Percentiles rank a stretch among this genome's conserved stretches.
phyloP scores from a whole-genome alignment of 37 sponge, comb jelly and placozoan genomes.

The Theonella swinhoei region DNA sequence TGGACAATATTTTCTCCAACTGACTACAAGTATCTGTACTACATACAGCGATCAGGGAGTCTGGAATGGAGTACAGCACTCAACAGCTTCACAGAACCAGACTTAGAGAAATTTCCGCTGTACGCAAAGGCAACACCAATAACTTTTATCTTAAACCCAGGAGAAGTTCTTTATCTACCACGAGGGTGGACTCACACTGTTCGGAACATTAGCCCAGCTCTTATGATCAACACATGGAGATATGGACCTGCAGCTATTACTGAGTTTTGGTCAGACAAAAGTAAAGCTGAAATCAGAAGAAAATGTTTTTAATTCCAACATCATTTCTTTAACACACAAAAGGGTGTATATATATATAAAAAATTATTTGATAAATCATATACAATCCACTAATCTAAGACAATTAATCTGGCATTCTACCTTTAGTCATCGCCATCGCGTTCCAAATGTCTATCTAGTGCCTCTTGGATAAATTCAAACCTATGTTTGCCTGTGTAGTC shows the following conservation, averaged over 20 bases:
- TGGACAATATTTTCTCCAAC: constrained; percentile 85
- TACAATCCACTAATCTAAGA: too few species aligned
- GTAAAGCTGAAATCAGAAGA: constrained; percentile 56
- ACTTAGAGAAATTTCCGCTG: constrained; percentile 69
- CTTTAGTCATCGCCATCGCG: too few species aligned
- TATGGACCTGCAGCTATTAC: constrained; percentile 84
- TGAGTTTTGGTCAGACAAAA: constrained; percentile 60
- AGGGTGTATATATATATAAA: neutral
- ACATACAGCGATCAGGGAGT: constrained; percentile 58
- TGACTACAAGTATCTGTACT: constrained; percentile 82
- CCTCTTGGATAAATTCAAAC: constrained; percentile 13
- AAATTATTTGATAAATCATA: too few species aligned
- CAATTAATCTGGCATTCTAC: too few species aligned
- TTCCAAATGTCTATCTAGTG: neutral
- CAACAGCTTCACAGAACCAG: constrained; percentile 29
- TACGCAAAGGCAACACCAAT: constrained; percentile 68
- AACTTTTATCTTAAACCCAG: constrained; percentile 56
- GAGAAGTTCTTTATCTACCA: constrained; percentile 90
- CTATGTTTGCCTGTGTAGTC: constrained; percentile 41
- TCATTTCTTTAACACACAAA: neutral
- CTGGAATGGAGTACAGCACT: constrained; percentile 87
- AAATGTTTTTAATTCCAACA: constrained; percentile 48
- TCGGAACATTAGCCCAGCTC: constrained; percentile 74
- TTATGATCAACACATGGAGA: constrained; percentile 92
- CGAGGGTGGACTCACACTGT: constrained; percentile 90